Conservation (phyloP, 2,113 vertebrate genomes). For the Alethe castanea region DNA sequence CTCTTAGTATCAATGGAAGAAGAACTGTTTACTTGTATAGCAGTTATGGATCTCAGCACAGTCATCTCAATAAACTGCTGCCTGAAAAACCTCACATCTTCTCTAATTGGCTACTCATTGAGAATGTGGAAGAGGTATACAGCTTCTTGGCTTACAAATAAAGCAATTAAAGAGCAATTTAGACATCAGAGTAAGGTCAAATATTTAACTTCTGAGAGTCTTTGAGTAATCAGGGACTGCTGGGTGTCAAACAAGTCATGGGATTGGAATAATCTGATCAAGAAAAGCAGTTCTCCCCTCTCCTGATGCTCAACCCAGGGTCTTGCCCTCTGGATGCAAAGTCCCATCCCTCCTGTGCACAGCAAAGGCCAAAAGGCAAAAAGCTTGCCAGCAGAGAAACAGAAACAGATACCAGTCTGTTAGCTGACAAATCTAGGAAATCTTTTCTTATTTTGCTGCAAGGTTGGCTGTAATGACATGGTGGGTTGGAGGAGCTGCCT, state of each 20-base stretch:
- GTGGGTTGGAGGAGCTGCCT: neutral
- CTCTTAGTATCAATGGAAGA: neutral
- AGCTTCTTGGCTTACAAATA: slow-evolving; percentile 1
- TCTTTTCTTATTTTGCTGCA: neutral
- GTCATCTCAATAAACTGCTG: neutral
- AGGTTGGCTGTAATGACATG: neutral
- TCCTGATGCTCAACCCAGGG: neutral
- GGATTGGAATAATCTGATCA: neutral
- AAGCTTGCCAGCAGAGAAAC: neutral
- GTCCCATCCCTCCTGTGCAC: neutral
- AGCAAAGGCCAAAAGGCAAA: neutral
- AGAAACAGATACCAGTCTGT: neutral
- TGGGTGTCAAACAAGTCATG: neutral
- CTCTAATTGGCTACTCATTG: neutral
- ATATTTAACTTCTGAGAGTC: neutral
- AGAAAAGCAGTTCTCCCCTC: neutral
- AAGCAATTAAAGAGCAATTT: neutral
- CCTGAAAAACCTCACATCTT: neutral
- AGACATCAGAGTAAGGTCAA: neutral
- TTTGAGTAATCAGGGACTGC: neutral
- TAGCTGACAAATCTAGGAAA: neutral
- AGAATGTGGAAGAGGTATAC: neutral
- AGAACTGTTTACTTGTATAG: neutral
- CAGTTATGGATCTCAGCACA: neutral
- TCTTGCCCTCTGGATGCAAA: neutral